A percentile compares a stretch with the other conserved stretches of the same genome.
phyloP scores from a whole-genome alignment of 2,113 vertebrate species.

The Bettongia penicillata region DNA sequence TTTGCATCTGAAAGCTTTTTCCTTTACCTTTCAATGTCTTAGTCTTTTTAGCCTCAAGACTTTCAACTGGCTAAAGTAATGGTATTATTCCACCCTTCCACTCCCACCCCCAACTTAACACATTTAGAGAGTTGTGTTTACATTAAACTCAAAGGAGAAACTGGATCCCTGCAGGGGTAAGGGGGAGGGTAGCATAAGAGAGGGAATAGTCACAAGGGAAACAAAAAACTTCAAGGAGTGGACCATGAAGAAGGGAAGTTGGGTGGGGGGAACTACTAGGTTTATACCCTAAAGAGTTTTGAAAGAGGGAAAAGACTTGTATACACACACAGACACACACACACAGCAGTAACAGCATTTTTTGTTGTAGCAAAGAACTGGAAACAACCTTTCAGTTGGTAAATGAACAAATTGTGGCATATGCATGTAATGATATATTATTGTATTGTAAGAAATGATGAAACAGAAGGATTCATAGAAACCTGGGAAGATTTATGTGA shows the following conservation, averaged over 20 bases:
- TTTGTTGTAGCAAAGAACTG: neutral
- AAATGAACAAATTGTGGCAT: neutral
- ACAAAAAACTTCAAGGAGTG: neutral
- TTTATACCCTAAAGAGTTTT: too few species aligned
- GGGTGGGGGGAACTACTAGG: too few species aligned
- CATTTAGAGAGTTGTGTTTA: neutral
- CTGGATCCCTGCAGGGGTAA: neutral
- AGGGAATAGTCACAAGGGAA: neutral
- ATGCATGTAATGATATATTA: neutral
- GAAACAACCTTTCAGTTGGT: neutral
- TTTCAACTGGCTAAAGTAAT: neutral
- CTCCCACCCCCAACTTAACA: neutral
- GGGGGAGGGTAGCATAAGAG: neutral
- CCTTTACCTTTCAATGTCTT: neutral
- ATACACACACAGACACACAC: neutral
- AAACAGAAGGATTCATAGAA: neutral
- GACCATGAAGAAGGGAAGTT: neutral
- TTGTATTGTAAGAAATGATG: neutral
- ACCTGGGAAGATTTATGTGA: neutral
- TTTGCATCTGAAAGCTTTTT: neutral
- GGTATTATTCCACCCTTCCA: too few species aligned
- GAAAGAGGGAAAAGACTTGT: neutral
- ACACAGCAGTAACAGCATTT: neutral
- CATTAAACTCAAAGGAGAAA: neutral
- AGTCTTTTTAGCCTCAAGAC: neutral